Conservation (phyloP, 2,888 invertebrate species). For the Meliscaeva auricollis region DNA sequence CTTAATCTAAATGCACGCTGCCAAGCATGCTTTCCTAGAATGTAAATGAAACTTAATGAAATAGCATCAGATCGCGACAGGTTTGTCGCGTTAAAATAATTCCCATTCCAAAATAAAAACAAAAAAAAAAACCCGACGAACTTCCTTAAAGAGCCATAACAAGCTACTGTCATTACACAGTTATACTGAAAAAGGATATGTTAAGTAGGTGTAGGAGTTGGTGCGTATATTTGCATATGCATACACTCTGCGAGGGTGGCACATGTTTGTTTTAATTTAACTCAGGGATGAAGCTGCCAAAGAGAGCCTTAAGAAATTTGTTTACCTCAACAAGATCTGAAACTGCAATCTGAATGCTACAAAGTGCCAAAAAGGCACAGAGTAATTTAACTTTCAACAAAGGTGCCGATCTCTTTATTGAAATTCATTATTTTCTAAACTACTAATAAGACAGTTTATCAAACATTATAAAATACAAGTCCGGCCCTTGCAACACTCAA, state of each 20-base stretch:
- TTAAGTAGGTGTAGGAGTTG: slow-evolving; percentile 38
- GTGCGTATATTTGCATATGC: slow-evolving; percentile 8
- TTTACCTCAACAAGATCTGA: too few relatives aligned
- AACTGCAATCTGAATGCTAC: too few relatives aligned
- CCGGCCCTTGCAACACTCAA: not conserved
- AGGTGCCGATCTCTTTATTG: too few relatives aligned
- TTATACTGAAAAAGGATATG: slow-evolving; percentile 58
- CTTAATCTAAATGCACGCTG: slow-evolving; percentile 40
- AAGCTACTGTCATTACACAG: slow-evolving; percentile 48
- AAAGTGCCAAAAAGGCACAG: too few relatives aligned
- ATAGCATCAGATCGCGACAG: slow-evolving; percentile 59
- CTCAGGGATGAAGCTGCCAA: slow-evolving; percentile 11
- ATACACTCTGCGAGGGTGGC: slow-evolving; percentile 35
- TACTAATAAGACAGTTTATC: too few relatives aligned
- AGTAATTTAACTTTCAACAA: too few relatives aligned
- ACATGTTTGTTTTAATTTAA: too few relatives aligned
- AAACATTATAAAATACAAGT: slow-evolving; percentile 2
- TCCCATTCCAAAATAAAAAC: slow-evolving; percentile 22
- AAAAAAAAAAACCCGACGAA: slow-evolving; percentile 55
- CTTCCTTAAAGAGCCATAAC: slow-evolving; percentile 69
- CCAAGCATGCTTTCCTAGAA: slow-evolving; percentile 29
- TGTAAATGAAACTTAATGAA: slow-evolving; percentile 30
- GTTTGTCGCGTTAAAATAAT: slow-evolving; percentile 48
- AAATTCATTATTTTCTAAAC: too few relatives aligned
- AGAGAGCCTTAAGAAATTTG: not conserved